A percentile compares a stretch with the other conserved stretches of the same genome.
These are phyloP conservation scores for Odocoileus hemionus DNA, from an alignment of 2,113 vertebrate genomes.

Conservation along the genomic window DNA sequence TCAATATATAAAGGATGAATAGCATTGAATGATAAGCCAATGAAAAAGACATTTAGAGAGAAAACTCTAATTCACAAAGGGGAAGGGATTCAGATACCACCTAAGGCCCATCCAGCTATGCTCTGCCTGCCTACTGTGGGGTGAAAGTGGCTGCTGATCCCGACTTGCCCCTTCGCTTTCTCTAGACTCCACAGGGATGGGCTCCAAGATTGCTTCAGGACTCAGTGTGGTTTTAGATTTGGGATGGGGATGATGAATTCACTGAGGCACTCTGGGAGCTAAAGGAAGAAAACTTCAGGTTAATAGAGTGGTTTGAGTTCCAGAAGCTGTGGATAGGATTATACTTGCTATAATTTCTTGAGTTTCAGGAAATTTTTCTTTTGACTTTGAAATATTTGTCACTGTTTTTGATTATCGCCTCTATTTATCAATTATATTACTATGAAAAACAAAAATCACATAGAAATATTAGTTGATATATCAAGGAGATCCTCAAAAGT, in stretches of 20 bases:
- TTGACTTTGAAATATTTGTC: neutral
- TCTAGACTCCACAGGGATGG: neutral
- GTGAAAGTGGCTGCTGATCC: too few species aligned
- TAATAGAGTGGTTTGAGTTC: neutral
- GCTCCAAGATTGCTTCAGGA: slow-evolving; percentile 30
- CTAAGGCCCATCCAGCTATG: neutral
- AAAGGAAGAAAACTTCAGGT: slow-evolving; percentile 64
- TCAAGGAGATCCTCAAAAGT: neutral
- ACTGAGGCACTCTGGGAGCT: slow-evolving; percentile 69
- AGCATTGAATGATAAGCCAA: neutral
- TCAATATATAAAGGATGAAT: neutral
- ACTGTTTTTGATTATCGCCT: neutral
- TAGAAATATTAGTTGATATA: neutral
- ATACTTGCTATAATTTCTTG: neutral
- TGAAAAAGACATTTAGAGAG: neutral
- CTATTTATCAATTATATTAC: neutral
- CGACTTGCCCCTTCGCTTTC: neutral
- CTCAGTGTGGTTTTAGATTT: slow-evolving; percentile 70
- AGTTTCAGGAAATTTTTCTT: neutral
- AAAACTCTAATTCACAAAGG: neutral
- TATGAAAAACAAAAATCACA: neutral
- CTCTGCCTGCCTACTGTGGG: neutral
- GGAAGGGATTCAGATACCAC: neutral
- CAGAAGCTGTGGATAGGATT: neutral
- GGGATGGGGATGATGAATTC: slow-evolving; percentile 32